Base-by-base conservation (phyloP, 2,113 vertebrate species). In the Callorhinus ursinus region DNA sequence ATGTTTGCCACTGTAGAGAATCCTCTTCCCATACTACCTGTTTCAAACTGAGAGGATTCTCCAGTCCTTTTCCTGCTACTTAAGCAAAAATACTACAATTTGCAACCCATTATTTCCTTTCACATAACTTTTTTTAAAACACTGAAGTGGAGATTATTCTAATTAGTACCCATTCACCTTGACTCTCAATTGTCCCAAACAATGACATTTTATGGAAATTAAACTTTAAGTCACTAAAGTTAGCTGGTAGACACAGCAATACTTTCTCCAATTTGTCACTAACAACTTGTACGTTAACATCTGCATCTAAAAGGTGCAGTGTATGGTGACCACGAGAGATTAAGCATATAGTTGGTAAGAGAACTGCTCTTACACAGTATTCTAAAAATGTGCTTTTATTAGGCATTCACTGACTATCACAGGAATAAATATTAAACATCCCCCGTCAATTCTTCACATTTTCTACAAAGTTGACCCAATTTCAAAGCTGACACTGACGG, bases 381-480 rank as follows among this genome's bases (percentile, higher is more conserved):
- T 69, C 31, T 80, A 79, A 97, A 95, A 65, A 84, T 8, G 28
- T 59, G 51, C 12, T 93, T 97, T 90, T 53, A 87, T 4, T 79
- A 94, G 69, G 39, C 76, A 91, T 59, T 89, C 49, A 42, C 8
- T 33, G 19, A 96, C 84, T 93, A 87, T 39, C 63, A 93, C 15
- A 94, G 88, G 69, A 65, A 83, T 86, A 80, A 98, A 96, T 92
- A 96, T 96, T 97, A 95, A 49, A 96, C 1, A 96, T 72, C 53
- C 1, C 55, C 86, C 49, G 96, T 87, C 96, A 95, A 82, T 96
- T 55, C 61, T 46, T 88, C 21, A 92, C 59, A 90, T 89, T 90
- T 28, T 91, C 97, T 96, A 94, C 69, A 90, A 97, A 98, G 94
- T 46, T 97, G 98, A 98, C 98, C 97, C 92, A 98, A 97, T 94